Conservation (phyloP, 2,797 vertebrate species). For the Dromococcyx pavoninus region DNA sequence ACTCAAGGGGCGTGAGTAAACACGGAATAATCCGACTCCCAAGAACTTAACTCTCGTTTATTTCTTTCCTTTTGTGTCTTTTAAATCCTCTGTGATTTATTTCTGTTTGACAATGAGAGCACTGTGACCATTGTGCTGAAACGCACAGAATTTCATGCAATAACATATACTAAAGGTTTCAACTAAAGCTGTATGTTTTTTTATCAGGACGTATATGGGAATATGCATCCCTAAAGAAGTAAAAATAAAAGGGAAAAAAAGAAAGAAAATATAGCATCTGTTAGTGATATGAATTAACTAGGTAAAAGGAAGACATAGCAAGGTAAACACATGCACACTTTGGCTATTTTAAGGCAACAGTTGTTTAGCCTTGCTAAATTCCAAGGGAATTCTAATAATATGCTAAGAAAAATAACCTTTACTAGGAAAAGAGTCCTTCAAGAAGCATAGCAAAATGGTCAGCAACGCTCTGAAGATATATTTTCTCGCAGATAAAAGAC, state of each 20-base stretch:
- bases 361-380: background rate
- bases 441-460: background rate
- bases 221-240: background rate
- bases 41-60: background rate
- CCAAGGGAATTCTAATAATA: background rate
- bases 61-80: background rate
- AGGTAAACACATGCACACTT: background rate
- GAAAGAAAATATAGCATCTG: background rate
- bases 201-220: background rate
- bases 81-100: background rate
- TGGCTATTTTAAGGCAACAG: background rate
- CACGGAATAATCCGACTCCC: background rate
- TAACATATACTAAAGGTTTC: background rate
- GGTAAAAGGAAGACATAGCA: background rate
- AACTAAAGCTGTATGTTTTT: background rate
- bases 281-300: background rate
- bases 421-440: background rate
- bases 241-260: background rate
- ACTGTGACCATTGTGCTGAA: background rate
- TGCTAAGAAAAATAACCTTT: fast-evolving
- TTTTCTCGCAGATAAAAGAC: background rate
- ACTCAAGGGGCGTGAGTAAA: background rate
- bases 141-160: background rate
- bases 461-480: background rate
- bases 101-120: background rate